Percentiles rank a stretch among this genome's conserved stretches.
Conservation (phyloP, 2,888 invertebrate genomes). For the Acrocyrtus sp. region DNA sequence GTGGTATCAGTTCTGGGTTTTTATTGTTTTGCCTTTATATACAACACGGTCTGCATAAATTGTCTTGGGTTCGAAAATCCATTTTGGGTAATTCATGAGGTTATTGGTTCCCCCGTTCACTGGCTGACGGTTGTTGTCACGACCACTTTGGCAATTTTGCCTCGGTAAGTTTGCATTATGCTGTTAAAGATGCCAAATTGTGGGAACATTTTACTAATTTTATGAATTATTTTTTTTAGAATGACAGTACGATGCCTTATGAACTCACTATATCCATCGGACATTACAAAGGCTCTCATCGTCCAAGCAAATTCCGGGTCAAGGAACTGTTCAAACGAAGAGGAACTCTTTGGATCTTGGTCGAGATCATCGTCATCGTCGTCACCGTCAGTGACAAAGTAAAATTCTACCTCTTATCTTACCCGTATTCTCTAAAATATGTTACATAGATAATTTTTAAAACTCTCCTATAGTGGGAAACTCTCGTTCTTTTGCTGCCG, state of each 20-base stretch:
- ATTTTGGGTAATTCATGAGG: slow-evolving; percentile 85
- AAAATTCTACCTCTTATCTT: too few species aligned
- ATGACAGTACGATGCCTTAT: slow-evolving; percentile 76
- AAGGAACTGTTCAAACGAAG: slow-evolving; percentile 61
- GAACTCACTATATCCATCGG: slow-evolving; percentile 78
- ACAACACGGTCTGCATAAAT: slow-evolving; percentile 83
- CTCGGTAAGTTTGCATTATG: slow-evolving; percentile 73
- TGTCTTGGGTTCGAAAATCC: slow-evolving; percentile 88
- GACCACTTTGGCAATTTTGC: slow-evolving; percentile 81
- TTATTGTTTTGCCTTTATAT: slow-evolving; percentile 84
- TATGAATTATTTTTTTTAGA: slow-evolving; percentile 68
- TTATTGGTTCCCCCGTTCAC: slow-evolving; percentile 78
- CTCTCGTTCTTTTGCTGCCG: slow-evolving; percentile 45
- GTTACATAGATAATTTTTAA: not conserved
- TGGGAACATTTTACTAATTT: too few species aligned
- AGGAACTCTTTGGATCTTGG: slow-evolving; percentile 66
- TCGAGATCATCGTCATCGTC: slow-evolving; percentile 66
- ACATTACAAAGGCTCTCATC: slow-evolving; percentile 77
- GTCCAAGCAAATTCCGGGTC: slow-evolving; percentile 64
- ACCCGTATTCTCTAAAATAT: not conserved
- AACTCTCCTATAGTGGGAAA: slow-evolving; percentile 27
- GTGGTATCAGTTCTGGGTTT: slow-evolving; percentile 82
- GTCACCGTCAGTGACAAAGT: slow-evolving; percentile 50
- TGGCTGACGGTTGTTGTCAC: slow-evolving; percentile 84
- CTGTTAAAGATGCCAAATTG: too few species aligned